These are phyloP conservation scores for Sceliomorpha sp. DNA, from an alignment of 2,888 invertebrate species.

Conservation along the genomic window DNA sequence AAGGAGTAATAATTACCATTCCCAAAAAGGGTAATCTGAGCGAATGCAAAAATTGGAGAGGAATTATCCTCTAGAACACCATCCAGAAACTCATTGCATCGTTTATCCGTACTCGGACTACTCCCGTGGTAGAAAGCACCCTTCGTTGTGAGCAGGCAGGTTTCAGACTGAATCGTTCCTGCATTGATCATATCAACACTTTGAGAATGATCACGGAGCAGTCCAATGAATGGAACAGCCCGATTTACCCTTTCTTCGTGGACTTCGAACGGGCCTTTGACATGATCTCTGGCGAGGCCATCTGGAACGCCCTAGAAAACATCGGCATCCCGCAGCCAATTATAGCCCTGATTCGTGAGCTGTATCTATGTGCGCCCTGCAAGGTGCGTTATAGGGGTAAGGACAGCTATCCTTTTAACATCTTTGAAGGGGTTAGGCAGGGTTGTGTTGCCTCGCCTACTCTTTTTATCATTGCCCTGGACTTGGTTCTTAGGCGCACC, in stretches of 20 bases:
- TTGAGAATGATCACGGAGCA: too few relatives aligned
- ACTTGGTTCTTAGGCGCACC: neutral
- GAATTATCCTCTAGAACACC: too few relatives aligned
- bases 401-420: constrained; percentile 7
- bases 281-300: too few relatives aligned
- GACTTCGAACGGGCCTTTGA: too few relatives aligned
- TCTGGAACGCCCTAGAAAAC: too few relatives aligned
- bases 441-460: neutral
- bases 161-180: constrained; percentile 13
- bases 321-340: too few relatives aligned
- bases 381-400: constrained; percentile 20
- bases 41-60: too few relatives aligned
- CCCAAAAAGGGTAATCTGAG: too few relatives aligned
- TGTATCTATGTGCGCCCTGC: too few relatives aligned
- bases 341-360: too few relatives aligned
- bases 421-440: constrained; percentile 8
- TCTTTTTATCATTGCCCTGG: constrained; percentile 5
- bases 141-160: constrained; percentile 13
- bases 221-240: constrained; percentile 6
- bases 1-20: too few relatives aligned
- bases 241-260: constrained; percentile 12
- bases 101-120: neutral
- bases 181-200: constrained; percentile 15
- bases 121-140: neutral
- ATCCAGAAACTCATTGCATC: neutral